Evolutionary conservation across 2,113 vertebrate genomes (phyloP).

Genomic region (Sander lucioperca): DNA sequence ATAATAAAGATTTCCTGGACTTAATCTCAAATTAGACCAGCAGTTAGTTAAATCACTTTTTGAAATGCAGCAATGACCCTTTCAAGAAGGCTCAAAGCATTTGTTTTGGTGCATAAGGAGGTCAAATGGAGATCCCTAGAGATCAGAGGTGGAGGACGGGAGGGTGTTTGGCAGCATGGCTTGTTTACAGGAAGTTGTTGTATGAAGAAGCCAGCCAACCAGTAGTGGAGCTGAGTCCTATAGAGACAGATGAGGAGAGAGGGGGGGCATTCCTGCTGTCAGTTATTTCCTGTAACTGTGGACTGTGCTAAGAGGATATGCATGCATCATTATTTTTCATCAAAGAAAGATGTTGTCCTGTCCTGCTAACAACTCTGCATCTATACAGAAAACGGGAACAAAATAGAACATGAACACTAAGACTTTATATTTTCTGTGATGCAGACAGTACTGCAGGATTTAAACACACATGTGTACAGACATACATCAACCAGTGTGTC

Average conservation of each 20-base stretch:
- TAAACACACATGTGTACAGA: not conserved
- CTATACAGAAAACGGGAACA: not conserved
- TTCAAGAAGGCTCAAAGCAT: constrained; percentile 48
- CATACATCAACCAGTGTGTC: not conserved
- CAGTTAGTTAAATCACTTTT: constrained; percentile 55
- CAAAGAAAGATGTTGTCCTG: constrained; percentile 49
- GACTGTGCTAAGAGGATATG: constrained; percentile 43
- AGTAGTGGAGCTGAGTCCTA: constrained; percentile 69
- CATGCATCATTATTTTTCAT: constrained; percentile 72
- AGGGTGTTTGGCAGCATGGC: constrained; percentile 67
- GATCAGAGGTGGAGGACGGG: constrained; percentile 79
- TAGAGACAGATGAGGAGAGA: constrained; percentile 79
- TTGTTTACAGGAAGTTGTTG: constrained; percentile 87
- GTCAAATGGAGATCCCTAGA: constrained; percentile 70
- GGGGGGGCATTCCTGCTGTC: constrained; percentile 84
- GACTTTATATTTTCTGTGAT: not conserved
- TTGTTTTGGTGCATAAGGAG: constrained; percentile 70
- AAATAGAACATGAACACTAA: not conserved
- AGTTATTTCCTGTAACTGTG: constrained; percentile 85
- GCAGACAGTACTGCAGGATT: not conserved
- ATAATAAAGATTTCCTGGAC: constrained; percentile 47
- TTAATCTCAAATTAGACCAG: constrained; percentile 51
- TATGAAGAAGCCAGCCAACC: constrained; percentile 77
- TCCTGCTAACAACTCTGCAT: constrained; percentile 10
- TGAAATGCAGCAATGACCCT: constrained; percentile 49